A percentile compares a stretch with the other conserved stretches of the same genome.
Evolutionary conservation across 2,797 vertebrate genomes (phyloP).

Genomic region (Babyrousa celebensis): DNA sequence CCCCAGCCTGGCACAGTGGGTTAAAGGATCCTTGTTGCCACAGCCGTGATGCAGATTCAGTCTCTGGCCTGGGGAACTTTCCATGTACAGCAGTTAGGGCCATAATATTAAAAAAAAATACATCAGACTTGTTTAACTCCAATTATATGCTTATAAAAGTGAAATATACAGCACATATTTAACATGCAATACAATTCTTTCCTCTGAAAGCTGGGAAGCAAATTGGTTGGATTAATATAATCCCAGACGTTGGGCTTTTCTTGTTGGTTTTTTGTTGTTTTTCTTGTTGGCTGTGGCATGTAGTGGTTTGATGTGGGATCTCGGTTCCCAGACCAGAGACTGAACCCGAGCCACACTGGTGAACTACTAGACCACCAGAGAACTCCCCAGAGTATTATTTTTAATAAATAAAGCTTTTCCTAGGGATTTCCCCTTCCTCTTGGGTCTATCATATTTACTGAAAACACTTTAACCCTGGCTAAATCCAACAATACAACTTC

Average conservation of each 20-base stretch:
- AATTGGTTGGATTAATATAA: neutral
- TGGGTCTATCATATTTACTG: neutral
- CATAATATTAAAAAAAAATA: neutral
- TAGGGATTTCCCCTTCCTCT: neutral
- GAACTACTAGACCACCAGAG: too few relatives aligned
- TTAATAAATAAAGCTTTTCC: neutral
- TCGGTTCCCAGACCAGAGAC: too few relatives aligned
- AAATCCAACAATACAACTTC: neutral
- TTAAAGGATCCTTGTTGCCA: too few relatives aligned
- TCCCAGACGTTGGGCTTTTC: too few relatives aligned
- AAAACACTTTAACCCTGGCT: slow-evolving; percentile 10
- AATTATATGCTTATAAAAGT: neutral
- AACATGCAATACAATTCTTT: neutral
- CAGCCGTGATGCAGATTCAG: too few relatives aligned
- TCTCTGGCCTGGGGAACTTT: too few relatives aligned
- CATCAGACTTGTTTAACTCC: neutral
- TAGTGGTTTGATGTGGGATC: too few relatives aligned
- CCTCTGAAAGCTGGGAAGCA: neutral
- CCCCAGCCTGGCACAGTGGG: too few relatives aligned
- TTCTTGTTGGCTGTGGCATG: too few relatives aligned
- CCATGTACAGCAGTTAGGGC: too few relatives aligned
- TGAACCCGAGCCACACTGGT: too few relatives aligned
- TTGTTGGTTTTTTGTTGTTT: too few relatives aligned
- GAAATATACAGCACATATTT: slow-evolving; percentile 18
- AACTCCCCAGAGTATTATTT: neutral